These are phyloP conservation scores for Latrodectus geometricus DNA, from an alignment of 1,140 invertebrate genomes.

Conservation along the genomic window DNA sequence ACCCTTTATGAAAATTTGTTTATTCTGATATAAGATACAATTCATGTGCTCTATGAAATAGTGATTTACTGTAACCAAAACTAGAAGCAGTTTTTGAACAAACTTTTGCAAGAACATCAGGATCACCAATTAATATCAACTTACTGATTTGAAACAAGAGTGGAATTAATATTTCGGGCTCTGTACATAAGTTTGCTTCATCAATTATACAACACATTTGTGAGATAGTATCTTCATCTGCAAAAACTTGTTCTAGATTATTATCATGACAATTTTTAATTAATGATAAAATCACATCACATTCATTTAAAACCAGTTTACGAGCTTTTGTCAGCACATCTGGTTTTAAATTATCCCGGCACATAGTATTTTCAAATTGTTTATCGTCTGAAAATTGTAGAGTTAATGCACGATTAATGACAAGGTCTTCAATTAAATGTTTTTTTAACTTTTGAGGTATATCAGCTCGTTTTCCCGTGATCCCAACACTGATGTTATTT, in stretches of 20 bases:
- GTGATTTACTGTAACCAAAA: slow-evolving; percentile 29
- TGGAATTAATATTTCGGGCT: slow-evolving; percentile 54
- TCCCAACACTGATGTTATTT: slow-evolving; percentile 9
- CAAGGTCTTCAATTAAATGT: slow-evolving; percentile 35
- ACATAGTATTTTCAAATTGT: not conserved
- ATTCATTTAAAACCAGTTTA: slow-evolving; percentile 16
- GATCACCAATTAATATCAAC: slow-evolving; percentile 56
- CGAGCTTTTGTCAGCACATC: not conserved
- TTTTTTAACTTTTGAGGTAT: slow-evolving; percentile 20
- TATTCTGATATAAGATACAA: slow-evolving; percentile 34
- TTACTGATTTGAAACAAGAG: slow-evolving; percentile 50
- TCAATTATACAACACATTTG: slow-evolving; percentile 51
- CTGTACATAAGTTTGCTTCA: slow-evolving; percentile 50
- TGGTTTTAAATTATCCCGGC: not conserved
- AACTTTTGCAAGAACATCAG: slow-evolving; percentile 48
- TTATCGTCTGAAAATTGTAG: not conserved
- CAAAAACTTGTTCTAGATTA: slow-evolving; percentile 11
- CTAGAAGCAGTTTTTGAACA: slow-evolving; percentile 32
- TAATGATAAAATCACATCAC: slow-evolving; percentile 45
- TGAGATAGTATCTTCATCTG: slow-evolving; percentile 4
- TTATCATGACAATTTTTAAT: slow-evolving; percentile 27
- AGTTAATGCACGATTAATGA: not conserved
- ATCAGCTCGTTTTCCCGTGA: slow-evolving; percentile 20
- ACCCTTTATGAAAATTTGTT: not conserved
- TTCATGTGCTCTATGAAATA: slow-evolving; percentile 52